phyloP scores from a whole-genome alignment of 1,140 invertebrate genomes.

The Leptinotarsa texana region DNA sequence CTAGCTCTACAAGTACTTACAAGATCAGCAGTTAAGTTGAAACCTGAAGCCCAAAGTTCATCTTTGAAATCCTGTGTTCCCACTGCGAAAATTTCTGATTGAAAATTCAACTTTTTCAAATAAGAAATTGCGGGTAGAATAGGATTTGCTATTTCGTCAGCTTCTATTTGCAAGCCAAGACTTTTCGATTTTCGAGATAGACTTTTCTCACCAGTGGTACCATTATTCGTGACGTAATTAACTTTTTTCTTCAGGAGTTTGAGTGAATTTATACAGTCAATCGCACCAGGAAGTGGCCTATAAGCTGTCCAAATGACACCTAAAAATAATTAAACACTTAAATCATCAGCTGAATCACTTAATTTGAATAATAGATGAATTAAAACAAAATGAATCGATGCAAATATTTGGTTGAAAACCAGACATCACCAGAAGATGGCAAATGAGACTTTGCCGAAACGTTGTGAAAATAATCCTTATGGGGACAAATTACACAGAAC shows the following conservation, averaged over 20 bases:
- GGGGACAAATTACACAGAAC: no score
- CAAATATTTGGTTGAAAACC: no score
- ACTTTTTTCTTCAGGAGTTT: conserved; percentile 46
- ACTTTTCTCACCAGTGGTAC: conserved; percentile 25
- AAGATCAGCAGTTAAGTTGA: conserved; percentile 16
- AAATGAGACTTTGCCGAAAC: no score
- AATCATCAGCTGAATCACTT: not conserved
- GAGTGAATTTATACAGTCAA: conserved; percentile 41
- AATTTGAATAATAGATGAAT: not conserved
- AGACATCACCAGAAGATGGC: no score
- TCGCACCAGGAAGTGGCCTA: conserved; percentile 39
- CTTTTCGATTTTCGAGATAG: conserved; percentile 33
- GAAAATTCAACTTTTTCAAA: conserved; percentile 45
- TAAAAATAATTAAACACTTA: not conserved
- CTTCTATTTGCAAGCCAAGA: conserved; percentile 31
- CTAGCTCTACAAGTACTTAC: not conserved
- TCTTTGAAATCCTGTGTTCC: conserved; percentile 37
- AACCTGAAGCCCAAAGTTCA: conserved; percentile 42
- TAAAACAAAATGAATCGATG: not conserved
- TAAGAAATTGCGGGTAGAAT: conserved; percentile 37
- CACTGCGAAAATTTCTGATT: conserved; percentile 45
- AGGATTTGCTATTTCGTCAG: conserved; percentile 37
- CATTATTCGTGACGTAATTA: conserved; percentile 50
- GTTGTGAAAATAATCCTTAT: no score
- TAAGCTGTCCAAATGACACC: conserved; percentile 41